Conservation (phyloP, 2,797 vertebrate species). For the Siniperca undulata region DNA sequence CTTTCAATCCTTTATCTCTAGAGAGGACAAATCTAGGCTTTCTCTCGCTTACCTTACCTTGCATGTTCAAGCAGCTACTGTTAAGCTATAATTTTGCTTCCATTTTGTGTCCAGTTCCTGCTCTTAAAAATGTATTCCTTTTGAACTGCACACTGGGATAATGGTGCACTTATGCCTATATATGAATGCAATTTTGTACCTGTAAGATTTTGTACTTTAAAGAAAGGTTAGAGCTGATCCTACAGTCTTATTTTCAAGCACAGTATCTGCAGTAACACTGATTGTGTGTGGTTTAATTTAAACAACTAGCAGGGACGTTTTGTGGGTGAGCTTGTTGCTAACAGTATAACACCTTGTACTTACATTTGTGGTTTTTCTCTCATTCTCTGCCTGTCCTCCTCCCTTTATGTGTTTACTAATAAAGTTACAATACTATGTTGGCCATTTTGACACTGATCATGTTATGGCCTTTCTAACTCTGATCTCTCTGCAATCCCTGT, state of each 20-base stretch:
- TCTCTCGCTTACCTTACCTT: conserved; percentile 18
- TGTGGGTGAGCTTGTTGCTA: conserved; percentile 24
- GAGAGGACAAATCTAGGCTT: conserved; percentile 36
- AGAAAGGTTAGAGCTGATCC: conserved; percentile 5
- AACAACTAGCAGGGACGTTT: conserved; percentile 13
- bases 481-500: conserved; percentile 26
- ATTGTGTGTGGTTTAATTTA: conserved; percentile 46
- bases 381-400: neutral
- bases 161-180: conserved; percentile 1
- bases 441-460: conserved; percentile 35
- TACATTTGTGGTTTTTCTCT: neutral
- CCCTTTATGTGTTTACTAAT: conserved; percentile 28
- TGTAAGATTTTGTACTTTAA: neutral
- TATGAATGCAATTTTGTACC: conserved; percentile 16
- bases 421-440: conserved; percentile 28
- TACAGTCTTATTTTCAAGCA: conserved; percentile 17
- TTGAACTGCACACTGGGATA: conserved; percentile 19
- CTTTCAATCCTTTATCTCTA: conserved; percentile 45
- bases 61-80: conserved; percentile 13
- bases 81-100: conserved; percentile 40
- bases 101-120: conserved; percentile 27
- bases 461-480: conserved; percentile 33
- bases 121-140: conserved; percentile 17
- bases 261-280: neutral
- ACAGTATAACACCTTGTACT: conserved; percentile 32